These are phyloP conservation scores for Drosophila glabriapex DNA, from an alignment of 2,888 invertebrate genomes.

Conservation along the genomic window DNA sequence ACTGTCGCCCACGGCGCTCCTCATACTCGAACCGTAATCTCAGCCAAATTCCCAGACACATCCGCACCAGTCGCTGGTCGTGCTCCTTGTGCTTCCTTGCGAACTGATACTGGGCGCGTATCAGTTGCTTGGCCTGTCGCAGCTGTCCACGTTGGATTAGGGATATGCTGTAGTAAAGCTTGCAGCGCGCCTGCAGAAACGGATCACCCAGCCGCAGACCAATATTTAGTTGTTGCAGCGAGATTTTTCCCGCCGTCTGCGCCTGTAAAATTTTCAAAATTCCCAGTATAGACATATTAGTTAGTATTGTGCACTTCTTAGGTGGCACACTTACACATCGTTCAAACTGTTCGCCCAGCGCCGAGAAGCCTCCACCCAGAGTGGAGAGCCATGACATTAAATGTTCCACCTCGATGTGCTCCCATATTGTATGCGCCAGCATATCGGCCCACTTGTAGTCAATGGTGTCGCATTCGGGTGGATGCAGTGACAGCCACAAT, in stretches of 20 bases:
- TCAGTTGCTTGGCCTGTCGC: conserved; percentile 88
- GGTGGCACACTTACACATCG: conserved; percentile 88
- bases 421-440: conserved; percentile 86
- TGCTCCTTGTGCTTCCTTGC: conserved; percentile 81
- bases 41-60: conserved; percentile 95
- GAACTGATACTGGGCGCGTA: conserved; percentile 87
- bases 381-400: conserved; percentile 98
- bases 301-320: not conserved
- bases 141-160: conserved; percentile 93
- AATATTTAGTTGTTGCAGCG: conserved; percentile 92
- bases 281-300: not conserved
- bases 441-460: conserved; percentile 89
- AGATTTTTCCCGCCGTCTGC: conserved; percentile 94
- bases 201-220: conserved; percentile 94
- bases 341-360: conserved; percentile 94
- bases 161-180: conserved; percentile 94
- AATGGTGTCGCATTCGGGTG: conserved; percentile 88
- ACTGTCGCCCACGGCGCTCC: conserved; percentile 38
- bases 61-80: conserved; percentile 90
- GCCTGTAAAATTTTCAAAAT: conserved; percentile 88
- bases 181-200: conserved; percentile 92
- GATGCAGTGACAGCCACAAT: conserved; percentile 86
- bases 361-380: conserved; percentile 97
- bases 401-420: conserved; percentile 91
- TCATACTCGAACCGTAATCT: conserved; percentile 88